Evolutionary conservation across 2,888 invertebrate species (phyloP), one percentile per base, ranked within the genome.

Genomic region (Mythimna ferrago): DNA sequence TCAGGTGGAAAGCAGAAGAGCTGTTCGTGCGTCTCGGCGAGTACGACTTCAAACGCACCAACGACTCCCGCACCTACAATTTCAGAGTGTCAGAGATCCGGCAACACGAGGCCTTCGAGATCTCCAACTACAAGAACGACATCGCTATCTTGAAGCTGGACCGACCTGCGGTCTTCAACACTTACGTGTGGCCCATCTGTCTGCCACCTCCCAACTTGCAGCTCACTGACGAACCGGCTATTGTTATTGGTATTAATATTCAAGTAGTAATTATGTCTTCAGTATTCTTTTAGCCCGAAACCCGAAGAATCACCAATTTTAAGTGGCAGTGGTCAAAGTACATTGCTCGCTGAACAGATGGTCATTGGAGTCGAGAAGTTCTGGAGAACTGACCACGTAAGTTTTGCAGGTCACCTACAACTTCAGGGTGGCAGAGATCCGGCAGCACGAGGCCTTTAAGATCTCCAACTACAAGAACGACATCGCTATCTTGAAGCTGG

Each of bases 121-220:
- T 96, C 2, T 90, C 96, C 0, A 98, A 97, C 75, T 98, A 98
- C 89, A 97, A 97, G 79, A 97, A 99, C 88, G 98, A 99, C 87
- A 98, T 98, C 66, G 98, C 98, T 0, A 96, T 98, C 54, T 84
- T 99, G 60, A 97, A 97, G 86, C 93, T 98, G 66, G 96, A 97
- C 78, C 93, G 97, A 11, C 96, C 97, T 0, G 97, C 98, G 0
- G 93, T 97, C 7, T 98, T 98, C 90, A 98, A 98, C 86, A 97
- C 97, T 0, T 98, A 98, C 88, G 98, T 98, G 67, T 98, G 98
- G 98, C 98, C 98, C 0, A 97, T 98, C 69, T 99, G 98, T 90
- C 96, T 99, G 79, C 98, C 98, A 0, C 98, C 98, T 0, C 86
- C 97, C 0, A 97, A 96, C 2, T 89, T 97, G 58, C 92, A 95